phyloP scores from a whole-genome alignment of 2,113 vertebrate species.

The Zingel zingel region DNA sequence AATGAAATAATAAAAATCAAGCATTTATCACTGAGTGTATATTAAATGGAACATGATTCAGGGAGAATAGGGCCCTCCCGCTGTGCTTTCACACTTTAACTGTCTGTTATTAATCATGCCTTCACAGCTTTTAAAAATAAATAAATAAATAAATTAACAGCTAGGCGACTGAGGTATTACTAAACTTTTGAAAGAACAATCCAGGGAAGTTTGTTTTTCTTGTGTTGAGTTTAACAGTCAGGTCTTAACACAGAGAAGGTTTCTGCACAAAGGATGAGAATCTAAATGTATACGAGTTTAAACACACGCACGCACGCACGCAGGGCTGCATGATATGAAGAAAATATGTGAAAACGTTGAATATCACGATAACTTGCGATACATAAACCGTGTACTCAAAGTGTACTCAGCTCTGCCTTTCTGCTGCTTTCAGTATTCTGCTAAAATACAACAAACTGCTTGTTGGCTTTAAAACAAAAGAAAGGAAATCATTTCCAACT shows the following conservation, averaged over 20 bases:
- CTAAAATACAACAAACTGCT: too few relatives aligned
- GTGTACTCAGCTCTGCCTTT: too few relatives aligned
- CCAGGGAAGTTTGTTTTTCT: neutral
- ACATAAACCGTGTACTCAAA: too few relatives aligned
- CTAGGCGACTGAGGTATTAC: conserved; percentile 11
- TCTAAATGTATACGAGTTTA: too few relatives aligned
- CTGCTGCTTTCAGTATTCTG: too few relatives aligned
- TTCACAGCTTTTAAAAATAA: conserved; percentile 18
- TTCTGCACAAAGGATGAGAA: neutral
- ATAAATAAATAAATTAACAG: neutral
- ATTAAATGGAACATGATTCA: conserved; percentile 24
- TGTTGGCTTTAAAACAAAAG: too few relatives aligned
- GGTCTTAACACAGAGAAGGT: neutral
- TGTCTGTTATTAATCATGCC: conserved; percentile 46
- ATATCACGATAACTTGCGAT: too few relatives aligned
- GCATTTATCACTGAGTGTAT: conserved; percentile 25
- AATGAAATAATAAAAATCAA: neutral
- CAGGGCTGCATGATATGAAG: too few relatives aligned
- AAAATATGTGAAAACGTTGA: too few relatives aligned
- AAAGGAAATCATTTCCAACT: too few relatives aligned
- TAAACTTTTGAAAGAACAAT: conserved; percentile 16
- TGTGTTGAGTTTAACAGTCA: neutral
- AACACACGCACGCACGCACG: too few relatives aligned
- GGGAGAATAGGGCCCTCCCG: neutral
- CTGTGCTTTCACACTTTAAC: conserved; percentile 41